Conservation (phyloP, 2,113 vertebrate genomes). For the Sprattus sprattus region DNA sequence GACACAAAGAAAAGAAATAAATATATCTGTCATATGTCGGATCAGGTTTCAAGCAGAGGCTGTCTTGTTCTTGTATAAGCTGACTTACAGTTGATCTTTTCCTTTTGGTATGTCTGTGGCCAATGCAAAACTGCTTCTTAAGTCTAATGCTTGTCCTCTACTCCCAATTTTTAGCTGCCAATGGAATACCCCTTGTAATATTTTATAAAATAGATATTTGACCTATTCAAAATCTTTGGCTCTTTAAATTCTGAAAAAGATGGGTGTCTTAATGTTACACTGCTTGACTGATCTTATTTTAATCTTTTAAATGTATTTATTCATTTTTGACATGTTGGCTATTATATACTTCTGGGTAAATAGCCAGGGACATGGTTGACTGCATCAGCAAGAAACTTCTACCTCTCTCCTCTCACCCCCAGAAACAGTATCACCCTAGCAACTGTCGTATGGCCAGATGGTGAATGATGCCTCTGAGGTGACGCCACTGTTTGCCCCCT, state of each 20-base stretch:
- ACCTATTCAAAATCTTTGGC: neutral
- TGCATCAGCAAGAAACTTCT: neutral
- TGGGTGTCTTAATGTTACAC: neutral
- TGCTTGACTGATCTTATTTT: conserved; percentile 6
- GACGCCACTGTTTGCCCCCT: neutral
- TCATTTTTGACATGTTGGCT: neutral
- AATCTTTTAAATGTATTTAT: neutral
- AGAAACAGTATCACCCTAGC: neutral
- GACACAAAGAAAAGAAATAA: neutral
- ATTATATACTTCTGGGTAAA: neutral
- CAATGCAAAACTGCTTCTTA: neutral
- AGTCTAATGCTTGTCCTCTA: neutral
- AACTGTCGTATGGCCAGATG: neutral
- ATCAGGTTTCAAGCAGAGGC: neutral
- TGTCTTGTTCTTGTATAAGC: neutral
- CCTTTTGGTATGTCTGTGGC: neutral
- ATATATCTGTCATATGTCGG: neutral
- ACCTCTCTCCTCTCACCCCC: neutral
- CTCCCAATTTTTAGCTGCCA: neutral
- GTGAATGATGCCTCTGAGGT: neutral
- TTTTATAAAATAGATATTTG: neutral
- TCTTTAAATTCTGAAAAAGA: neutral
- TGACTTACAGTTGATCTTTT: neutral
- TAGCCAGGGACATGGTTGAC: neutral
- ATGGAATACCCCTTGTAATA: neutral